Base-by-base conservation (phyloP, 2,113 vertebrate species). In the Dasypus novemcinctus region DNA sequence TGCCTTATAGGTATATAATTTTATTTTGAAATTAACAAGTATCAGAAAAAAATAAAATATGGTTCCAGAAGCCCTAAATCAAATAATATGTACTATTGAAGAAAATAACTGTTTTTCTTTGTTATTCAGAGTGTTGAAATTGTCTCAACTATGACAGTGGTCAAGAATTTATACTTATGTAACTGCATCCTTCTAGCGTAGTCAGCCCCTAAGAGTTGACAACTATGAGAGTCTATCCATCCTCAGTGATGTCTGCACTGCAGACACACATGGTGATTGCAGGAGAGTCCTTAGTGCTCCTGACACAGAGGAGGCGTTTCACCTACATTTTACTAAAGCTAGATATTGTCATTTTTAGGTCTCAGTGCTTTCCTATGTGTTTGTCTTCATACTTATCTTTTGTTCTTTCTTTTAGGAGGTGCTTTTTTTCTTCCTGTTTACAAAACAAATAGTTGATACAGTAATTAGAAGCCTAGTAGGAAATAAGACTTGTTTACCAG, bases 361-460 rank as follows among this genome's bases (percentile, higher is more conserved):
- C 46, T 96, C 82, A 31, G 93, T 96, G 91, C 95, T 97, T 98
- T 97, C 95, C 83, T 74, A 14, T 90, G 36, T 95, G 89, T 95
- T 97, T 97, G 96, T 97, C 93, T 95, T 97, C 76, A 94, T 95
- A 90, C 90, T 97, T 97, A 80, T 97, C 95, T 97, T 96, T 97
- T 96, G 79, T 97, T 97, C 91, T 86, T 91, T 93, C 79, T 97
- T 93, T 54, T 93, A 94, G 94, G 83, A 87, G 95, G 84, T 94
- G 95, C 86, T 96, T 97, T 97, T 91, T 89, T 91, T 89, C 69
- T 95, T 75, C 93, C 59, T 74, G 95, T 96, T 96, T 95, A 94
- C 97, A 97, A 98, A 98, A 96, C 95, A 98, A 96, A 96, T 94
- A 89, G 74, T 95, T 95, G 96, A 91, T 97, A 97, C 97, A 96